Percentiles rank a stretch among this genome's conserved stretches.
Evolutionary conservation across 1,140 invertebrate species (phyloP).

Genomic region (Aphelinus atriplicis): DNA sequence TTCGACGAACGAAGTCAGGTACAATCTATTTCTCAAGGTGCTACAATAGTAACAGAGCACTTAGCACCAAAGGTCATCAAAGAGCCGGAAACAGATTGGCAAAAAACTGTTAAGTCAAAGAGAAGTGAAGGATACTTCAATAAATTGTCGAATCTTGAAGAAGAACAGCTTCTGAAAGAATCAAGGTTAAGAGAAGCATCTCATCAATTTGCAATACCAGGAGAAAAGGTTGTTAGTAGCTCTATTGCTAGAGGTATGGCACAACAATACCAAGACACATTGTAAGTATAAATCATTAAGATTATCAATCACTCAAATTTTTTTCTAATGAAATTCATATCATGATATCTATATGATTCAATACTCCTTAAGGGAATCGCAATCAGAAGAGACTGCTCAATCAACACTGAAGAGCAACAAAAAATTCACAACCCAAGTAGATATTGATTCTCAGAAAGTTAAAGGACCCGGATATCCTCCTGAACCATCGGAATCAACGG

Average conservation of each 20-base stretch:
- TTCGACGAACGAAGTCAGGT: conserved; percentile 81
- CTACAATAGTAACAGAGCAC: conserved; percentile 71
- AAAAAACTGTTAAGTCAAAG: conserved; percentile 81
- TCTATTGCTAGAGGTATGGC: conserved; percentile 88
- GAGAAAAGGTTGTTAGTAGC: conserved; percentile 80
- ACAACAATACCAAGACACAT: conserved; percentile 81
- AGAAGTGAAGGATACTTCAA: conserved; percentile 86
- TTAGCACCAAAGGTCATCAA: conserved; percentile 76
- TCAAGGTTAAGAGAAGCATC: conserved; percentile 77
- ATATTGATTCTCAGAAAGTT: conserved; percentile 59
- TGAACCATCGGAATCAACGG: conserved; percentile 81
- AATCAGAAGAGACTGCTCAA: conserved; percentile 66
- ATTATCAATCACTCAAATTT: conserved; percentile 6
- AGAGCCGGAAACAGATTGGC: conserved; percentile 85
- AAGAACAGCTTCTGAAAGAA: conserved; percentile 85
- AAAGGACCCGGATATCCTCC: conserved; percentile 65
- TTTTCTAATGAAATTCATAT: conserved; percentile 11
- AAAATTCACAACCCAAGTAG: conserved; percentile 63
- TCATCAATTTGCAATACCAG: conserved; percentile 86
- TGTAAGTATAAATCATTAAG: conserved; percentile 72
- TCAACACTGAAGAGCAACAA: conserved; percentile 57
- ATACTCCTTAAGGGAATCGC: conserved; percentile 56
- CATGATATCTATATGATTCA: conserved; percentile 8
- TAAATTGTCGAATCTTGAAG: conserved; percentile 84
- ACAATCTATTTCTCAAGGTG: conserved; percentile 72